A percentile compares a stretch with the other conserved stretches of the same genome.
These are phyloP conservation scores for Lycaena phlaeas DNA, from an alignment of 2,888 invertebrate genomes.

Conservation along the genomic window DNA sequence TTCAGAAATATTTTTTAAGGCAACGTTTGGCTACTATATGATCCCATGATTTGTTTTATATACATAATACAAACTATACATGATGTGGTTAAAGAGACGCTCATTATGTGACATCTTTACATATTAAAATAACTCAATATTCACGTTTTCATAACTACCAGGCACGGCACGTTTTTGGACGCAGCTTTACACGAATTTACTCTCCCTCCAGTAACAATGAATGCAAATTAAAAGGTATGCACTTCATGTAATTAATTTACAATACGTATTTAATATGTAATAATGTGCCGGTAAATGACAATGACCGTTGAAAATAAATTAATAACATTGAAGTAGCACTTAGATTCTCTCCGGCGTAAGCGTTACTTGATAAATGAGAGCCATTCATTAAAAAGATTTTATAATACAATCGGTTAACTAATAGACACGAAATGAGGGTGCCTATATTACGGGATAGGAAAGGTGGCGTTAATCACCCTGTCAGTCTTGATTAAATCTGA, in stretches of 20 bases:
- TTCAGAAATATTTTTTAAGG: too few relatives aligned
- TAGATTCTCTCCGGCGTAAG: neutral
- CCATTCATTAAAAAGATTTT: conserved; percentile 14
- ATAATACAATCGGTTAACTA: conserved; percentile 25
- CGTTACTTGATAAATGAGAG: conserved; percentile 8
- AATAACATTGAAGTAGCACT: neutral
- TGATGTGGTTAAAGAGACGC: too few relatives aligned
- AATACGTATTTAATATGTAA: neutral
- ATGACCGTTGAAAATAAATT: conserved; percentile 4
- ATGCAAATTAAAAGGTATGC: too few relatives aligned
- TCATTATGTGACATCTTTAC: too few relatives aligned
- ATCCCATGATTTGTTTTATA: too few relatives aligned
- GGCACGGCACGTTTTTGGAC: too few relatives aligned
- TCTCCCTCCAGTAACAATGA: too few relatives aligned
- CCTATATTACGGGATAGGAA: conserved; percentile 37
- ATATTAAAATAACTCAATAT: too few relatives aligned
- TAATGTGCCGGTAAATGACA: conserved; percentile 4
- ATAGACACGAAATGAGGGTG: conserved; percentile 33
- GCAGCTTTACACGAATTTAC: too few relatives aligned
- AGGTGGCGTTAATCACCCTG: conserved; percentile 58
- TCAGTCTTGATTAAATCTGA: conserved; percentile 63
- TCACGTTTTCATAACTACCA: too few relatives aligned
- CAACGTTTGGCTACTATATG: too few relatives aligned
- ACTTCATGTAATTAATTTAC: conserved; percentile 1
- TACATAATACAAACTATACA: too few relatives aligned